A percentile compares a stretch with the other conserved stretches of the same genome.
These are phyloP conservation scores for Hypomesus transpacificus DNA, from an alignment of 2,113 vertebrate species.

Conservation along the genomic window DNA sequence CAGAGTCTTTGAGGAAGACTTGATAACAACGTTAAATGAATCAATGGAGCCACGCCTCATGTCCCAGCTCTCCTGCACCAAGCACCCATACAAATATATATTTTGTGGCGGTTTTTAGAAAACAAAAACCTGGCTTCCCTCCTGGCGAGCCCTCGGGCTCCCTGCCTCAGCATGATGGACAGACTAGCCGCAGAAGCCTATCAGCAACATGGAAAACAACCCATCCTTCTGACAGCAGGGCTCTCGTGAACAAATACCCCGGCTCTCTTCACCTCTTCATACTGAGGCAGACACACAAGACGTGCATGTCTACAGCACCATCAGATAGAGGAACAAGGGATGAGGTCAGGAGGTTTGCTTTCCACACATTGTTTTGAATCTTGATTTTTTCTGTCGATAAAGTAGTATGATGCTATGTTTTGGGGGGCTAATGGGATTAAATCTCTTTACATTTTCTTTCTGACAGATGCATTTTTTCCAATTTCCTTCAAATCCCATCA, in stretches of 20 bases:
- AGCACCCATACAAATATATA: too few species aligned
- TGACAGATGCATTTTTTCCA: background rate
- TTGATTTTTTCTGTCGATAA: too few species aligned
- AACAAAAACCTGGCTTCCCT: too few species aligned
- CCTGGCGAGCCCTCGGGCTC: too few species aligned
- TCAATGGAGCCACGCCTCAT: too few species aligned
- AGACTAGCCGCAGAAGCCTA: background rate
- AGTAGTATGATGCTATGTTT: background rate
- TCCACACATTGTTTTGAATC: background rate
- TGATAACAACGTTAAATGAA: too few species aligned
- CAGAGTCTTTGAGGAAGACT: too few species aligned
- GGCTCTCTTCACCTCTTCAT: background rate
- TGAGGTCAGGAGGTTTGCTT: background rate
- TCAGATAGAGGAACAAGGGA: background rate
- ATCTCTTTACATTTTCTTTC: background rate
- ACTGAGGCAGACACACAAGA: background rate
- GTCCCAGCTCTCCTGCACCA: too few species aligned
- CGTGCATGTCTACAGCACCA: background rate
- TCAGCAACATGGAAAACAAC: conserved; percentile 6
- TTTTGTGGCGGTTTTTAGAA: too few species aligned
- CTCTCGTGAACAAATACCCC: background rate
- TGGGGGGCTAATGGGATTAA: background rate
- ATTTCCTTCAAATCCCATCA: background rate
- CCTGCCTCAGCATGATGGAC: background rate
- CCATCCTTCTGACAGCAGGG: conserved; percentile 1